Percentiles rank a stretch among this genome's conserved stretches.
Conservation (phyloP, 1,140 invertebrate species). For the Dendrolimus punctatus region DNA sequence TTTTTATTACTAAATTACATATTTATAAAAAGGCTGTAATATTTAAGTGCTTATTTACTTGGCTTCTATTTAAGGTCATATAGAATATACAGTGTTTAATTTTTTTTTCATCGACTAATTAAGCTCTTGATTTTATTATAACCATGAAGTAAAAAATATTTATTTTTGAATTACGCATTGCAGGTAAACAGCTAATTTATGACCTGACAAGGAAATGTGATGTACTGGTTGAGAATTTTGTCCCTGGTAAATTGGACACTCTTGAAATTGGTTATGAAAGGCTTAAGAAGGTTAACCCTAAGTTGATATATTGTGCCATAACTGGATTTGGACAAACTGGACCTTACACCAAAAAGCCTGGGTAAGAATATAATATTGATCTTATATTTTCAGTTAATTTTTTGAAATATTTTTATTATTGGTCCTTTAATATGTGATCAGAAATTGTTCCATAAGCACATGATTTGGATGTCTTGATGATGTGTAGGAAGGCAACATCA, state of each 20-base stretch:
- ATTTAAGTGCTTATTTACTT: too few species aligned
- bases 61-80: too few species aligned
- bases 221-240: slow-evolving; percentile 94
- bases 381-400: too few species aligned
- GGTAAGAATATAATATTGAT: slow-evolving; percentile 48
- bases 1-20: too few species aligned
- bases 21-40: too few species aligned
- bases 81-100: background rate
- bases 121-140: background rate
- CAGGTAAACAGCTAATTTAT: slow-evolving; percentile 82
- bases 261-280: slow-evolving; percentile 87
- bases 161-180: slow-evolving; percentile 13
- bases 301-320: slow-evolving; percentile 94
- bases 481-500: too few species aligned
- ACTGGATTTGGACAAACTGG: slow-evolving; percentile 93
- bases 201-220: slow-evolving; percentile 85
- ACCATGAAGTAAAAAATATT: background rate
- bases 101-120: slow-evolving; percentile 5
- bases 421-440: too few species aligned
- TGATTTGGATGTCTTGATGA: too few species aligned
- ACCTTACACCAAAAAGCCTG: slow-evolving; percentile 88
- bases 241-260: slow-evolving; percentile 89
- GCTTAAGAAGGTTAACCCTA: slow-evolving; percentile 80
- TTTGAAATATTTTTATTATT: too few species aligned
- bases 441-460: too few species aligned